Evolutionary conservation across 2,797 vertebrate species (phyloP).

Genomic region (Gymnopithys bicolor): DNA sequence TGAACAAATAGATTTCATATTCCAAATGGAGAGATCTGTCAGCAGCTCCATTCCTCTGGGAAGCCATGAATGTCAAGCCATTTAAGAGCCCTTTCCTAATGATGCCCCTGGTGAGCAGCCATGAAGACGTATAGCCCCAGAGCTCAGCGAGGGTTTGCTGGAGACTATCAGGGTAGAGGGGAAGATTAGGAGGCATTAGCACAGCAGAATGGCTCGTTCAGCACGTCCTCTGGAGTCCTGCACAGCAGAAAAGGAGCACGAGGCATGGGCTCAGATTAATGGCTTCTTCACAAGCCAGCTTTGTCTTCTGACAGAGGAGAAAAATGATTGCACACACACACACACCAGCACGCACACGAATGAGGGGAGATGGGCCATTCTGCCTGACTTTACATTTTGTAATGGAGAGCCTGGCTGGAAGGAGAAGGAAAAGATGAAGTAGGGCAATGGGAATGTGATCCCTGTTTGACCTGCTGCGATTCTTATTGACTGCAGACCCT

Average conservation of each 20-base stretch:
- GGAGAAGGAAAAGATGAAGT: constrained; percentile 33
- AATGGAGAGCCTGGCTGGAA: background rate
- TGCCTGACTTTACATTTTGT: constrained; percentile 8
- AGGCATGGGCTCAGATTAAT: constrained; percentile 59
- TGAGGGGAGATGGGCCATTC: background rate
- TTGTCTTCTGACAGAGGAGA: constrained; percentile 55
- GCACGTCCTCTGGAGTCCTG: constrained; percentile 32
- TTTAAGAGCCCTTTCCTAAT: constrained; percentile 72
- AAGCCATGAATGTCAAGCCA: constrained; percentile 70
- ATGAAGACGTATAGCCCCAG: constrained; percentile 48
- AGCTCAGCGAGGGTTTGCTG: constrained; percentile 30
- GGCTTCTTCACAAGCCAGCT: constrained; percentile 46
- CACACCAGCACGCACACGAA: background rate
- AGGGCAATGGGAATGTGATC: background rate
- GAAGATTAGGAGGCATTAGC: constrained; percentile 69
- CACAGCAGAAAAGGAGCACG: constrained; percentile 31
- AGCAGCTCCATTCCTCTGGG: constrained; percentile 63
- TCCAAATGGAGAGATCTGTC: constrained; percentile 73
- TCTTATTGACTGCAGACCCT: background rate
- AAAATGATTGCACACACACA: constrained; percentile 25
- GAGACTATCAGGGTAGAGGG: constrained; percentile 51
- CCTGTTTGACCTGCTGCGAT: background rate
- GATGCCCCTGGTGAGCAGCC: constrained; percentile 66
- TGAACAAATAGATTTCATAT: constrained; percentile 73
- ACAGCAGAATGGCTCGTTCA: constrained; percentile 28